Percentiles rank a stretch among this genome's conserved stretches.
Conservation (phyloP, 2,113 vertebrate species). For the Calidris pugnax region DNA sequence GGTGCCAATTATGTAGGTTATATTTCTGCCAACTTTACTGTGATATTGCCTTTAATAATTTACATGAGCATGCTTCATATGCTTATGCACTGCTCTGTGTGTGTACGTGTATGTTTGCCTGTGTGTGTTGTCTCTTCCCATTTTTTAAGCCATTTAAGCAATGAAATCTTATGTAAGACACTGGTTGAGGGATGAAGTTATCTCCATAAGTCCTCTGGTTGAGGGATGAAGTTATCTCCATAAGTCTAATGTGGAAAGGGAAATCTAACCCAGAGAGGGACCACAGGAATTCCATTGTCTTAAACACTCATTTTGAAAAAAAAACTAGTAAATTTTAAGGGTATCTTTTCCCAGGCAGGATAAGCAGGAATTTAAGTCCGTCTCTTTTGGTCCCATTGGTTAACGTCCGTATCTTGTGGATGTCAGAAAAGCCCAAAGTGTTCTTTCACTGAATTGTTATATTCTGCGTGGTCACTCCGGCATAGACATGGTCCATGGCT, state of each 20-base stretch:
- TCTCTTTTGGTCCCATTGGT: not conserved
- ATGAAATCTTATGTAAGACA: not conserved
- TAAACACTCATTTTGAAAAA: not conserved
- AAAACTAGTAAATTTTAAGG: not conserved
- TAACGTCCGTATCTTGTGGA: not conserved
- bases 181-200: not conserved
- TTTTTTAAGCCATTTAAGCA: not conserved
- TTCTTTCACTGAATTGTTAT: not conserved
- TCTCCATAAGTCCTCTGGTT: not conserved
- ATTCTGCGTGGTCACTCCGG: not conserved
- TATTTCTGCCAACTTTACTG: not conserved
- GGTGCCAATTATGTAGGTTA: not conserved
- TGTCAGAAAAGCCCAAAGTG: not conserved
- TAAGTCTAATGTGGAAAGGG: not conserved
- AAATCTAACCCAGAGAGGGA: not conserved
- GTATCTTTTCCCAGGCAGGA: not conserved
- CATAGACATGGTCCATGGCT: not conserved
- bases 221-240: not conserved
- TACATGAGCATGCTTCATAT: not conserved
- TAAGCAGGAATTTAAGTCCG: not conserved
- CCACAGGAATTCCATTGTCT: not conserved
- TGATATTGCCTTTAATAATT: conserved; percentile 30
- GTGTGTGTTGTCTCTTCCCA: not conserved
- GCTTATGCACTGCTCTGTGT: not conserved
- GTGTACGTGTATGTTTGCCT: not conserved